Percentiles rank a stretch among this genome's conserved stretches.
Conservation (phyloP, 2,797 vertebrate genomes). For the Poliocrania exsul region DNA sequence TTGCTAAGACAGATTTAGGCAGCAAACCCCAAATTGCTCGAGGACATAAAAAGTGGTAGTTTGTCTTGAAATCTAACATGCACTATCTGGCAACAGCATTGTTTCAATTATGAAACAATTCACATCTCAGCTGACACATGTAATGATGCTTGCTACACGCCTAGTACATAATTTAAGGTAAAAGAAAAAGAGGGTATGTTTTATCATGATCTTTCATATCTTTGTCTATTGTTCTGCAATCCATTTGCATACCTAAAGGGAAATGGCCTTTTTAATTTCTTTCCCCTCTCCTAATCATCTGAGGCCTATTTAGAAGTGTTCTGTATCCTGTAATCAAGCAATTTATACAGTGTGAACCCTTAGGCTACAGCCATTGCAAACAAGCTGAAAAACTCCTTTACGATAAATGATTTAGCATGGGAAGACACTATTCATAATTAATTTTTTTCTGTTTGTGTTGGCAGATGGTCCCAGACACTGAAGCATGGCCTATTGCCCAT, state of each 20-base stretch:
- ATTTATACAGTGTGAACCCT: conserved; percentile 86
- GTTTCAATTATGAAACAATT: conserved; percentile 68
- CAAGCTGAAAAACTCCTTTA: conserved; percentile 88
- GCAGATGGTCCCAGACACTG: conserved; percentile 78
- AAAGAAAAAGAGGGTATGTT: conserved; percentile 71
- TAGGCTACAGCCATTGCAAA: conserved; percentile 82
- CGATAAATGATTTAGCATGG: conserved; percentile 83
- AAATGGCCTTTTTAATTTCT: conserved; percentile 86
- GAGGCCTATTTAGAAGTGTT: conserved; percentile 83
- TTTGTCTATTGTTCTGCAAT: conserved; percentile 79
- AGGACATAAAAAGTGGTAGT: conserved; percentile 1
- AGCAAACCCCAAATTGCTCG: neutral
- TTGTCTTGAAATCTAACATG: conserved; percentile 39
- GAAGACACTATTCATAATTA: conserved; percentile 82
- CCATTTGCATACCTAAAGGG: conserved; percentile 94
- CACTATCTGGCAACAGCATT: conserved; percentile 36
- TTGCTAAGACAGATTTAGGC: neutral
- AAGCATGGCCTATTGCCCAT: conserved; percentile 65
- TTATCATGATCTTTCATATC: conserved; percentile 74
- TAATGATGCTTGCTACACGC: conserved; percentile 59
- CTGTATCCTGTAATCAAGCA: conserved; percentile 96
- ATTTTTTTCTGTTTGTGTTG: conserved; percentile 73
- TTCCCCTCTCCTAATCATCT: conserved; percentile 91
- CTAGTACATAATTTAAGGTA: conserved; percentile 67
- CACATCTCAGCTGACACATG: conserved; percentile 63